Evolutionary conservation across 2,113 vertebrate genomes (phyloP).

Genomic region (Globicephala melas): DNA sequence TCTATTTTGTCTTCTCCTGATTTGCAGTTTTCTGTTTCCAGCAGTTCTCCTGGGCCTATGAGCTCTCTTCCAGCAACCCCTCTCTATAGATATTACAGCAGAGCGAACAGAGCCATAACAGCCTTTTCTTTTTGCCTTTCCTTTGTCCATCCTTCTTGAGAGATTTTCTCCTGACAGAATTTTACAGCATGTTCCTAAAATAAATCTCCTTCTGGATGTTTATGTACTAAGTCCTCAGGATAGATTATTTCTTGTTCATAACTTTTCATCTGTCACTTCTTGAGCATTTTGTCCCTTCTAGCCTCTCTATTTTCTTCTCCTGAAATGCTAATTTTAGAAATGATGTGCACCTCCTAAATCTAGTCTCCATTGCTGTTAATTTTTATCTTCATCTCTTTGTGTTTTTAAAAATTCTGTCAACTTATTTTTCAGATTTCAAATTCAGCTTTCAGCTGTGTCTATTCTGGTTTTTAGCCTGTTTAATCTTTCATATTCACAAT

Average conservation of each 20-base stretch:
- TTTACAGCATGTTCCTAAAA: neutral
- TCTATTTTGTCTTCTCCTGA: neutral
- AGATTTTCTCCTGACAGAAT: neutral
- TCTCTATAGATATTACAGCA: neutral
- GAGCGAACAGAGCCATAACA: neutral
- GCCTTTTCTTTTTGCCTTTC: neutral
- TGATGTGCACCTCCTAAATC: neutral
- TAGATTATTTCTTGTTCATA: neutral
- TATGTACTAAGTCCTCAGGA: neutral
- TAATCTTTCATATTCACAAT: neutral
- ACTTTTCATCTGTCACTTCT: neutral
- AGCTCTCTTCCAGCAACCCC: neutral
- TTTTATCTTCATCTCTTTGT: neutral
- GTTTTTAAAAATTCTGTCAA: neutral
- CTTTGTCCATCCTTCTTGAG: neutral
- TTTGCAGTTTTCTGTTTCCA: neutral
- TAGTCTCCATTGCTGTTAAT: neutral
- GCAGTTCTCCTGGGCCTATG: neutral
- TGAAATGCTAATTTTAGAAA: neutral
- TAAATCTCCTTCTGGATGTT: neutral
- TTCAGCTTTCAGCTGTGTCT: neutral
- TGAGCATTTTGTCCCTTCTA: neutral
- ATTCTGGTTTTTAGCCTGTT: neutral
- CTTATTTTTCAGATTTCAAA: neutral
- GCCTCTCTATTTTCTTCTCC: neutral